These are phyloP conservation scores for Melipona bicolor DNA, from an alignment of 2,888 invertebrate species.

Conservation along the genomic window DNA sequence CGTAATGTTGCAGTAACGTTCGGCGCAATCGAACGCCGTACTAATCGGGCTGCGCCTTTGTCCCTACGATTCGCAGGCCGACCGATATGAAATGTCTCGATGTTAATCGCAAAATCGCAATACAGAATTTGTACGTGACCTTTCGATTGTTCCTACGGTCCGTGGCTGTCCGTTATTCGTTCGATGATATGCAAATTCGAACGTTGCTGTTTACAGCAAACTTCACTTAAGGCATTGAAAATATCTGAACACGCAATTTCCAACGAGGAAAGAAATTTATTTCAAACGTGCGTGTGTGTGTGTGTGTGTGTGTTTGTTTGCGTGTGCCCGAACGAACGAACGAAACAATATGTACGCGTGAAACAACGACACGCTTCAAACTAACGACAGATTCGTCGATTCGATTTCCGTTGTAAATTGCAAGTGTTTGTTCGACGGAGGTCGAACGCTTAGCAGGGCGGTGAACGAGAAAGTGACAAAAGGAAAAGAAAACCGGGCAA, in stretches of 20 bases:
- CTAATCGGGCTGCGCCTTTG: not conserved
- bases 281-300: not conserved
- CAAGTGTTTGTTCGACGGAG: not conserved
- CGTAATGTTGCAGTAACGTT: not conserved
- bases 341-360: too few species aligned
- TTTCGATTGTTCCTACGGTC: slow-evolving; percentile 33
- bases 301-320: too few species aligned
- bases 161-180: slow-evolving; percentile 32
- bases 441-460: not conserved
- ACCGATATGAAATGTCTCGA: slow-evolving; percentile 23
- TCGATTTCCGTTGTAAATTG: not conserved
- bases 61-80: slow-evolving; percentile 1
- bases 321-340: too few species aligned
- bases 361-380: not conserved
- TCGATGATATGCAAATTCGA: slow-evolving; percentile 45
- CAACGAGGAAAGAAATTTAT: not conserved
- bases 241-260: slow-evolving; percentile 19
- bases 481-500: slow-evolving; percentile 37
- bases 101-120: slow-evolving; percentile 43
- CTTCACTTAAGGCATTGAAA: slow-evolving; percentile 13
- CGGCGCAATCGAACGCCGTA: not conserved
- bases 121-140: slow-evolving; percentile 42
- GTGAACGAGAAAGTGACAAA: slow-evolving; percentile 19
- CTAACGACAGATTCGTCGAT: not conserved
- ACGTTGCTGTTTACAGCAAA: slow-evolving; percentile 12